Evolutionary conservation across 2,888 invertebrate genomes (phyloP).

Genomic region (Crepidodera aurea): DNA sequence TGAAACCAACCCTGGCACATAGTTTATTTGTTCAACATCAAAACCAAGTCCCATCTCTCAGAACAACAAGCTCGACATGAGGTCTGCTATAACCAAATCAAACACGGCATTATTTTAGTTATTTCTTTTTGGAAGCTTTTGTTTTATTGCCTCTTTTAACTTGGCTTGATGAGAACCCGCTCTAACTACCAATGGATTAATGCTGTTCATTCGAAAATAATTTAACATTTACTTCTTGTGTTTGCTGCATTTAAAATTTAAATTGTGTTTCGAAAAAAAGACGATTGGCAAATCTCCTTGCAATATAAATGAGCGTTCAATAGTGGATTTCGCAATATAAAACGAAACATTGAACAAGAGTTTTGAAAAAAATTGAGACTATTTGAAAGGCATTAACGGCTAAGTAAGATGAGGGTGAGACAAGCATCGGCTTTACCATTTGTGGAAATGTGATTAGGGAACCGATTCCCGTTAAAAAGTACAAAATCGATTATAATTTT

Average conservation of each 20-base stretch:
- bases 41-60: slow-evolving; percentile 41
- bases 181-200: slow-evolving; percentile 26
- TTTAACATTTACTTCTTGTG: slow-evolving; percentile 9
- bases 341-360: too few relatives aligned
- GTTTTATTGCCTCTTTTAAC: slow-evolving; percentile 48
- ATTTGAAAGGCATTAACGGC: too few relatives aligned
- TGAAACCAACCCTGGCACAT: slow-evolving; percentile 23
- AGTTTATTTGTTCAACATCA: slow-evolving; percentile 27
- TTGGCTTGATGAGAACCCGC: slow-evolving; percentile 44
- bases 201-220: slow-evolving; percentile 10
- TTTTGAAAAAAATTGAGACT: too few relatives aligned
- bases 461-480: too few relatives aligned
- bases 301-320: too few relatives aligned
- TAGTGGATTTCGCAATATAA: too few relatives aligned
- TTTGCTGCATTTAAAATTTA: slow-evolving; percentile 8
- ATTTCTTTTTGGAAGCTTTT: slow-evolving; percentile 48
- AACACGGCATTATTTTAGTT: slow-evolving; percentile 45
- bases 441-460: too few relatives aligned
- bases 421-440: too few relatives aligned
- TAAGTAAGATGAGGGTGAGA: too few relatives aligned
- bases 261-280: background rate
- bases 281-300: too few relatives aligned
- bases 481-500: too few relatives aligned
- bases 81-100: slow-evolving; percentile 46
- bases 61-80: slow-evolving; percentile 45